These are phyloP conservation scores for Neodontobutis hainanensis DNA, from an alignment of 2,113 vertebrate genomes.

Conservation along the genomic window DNA sequence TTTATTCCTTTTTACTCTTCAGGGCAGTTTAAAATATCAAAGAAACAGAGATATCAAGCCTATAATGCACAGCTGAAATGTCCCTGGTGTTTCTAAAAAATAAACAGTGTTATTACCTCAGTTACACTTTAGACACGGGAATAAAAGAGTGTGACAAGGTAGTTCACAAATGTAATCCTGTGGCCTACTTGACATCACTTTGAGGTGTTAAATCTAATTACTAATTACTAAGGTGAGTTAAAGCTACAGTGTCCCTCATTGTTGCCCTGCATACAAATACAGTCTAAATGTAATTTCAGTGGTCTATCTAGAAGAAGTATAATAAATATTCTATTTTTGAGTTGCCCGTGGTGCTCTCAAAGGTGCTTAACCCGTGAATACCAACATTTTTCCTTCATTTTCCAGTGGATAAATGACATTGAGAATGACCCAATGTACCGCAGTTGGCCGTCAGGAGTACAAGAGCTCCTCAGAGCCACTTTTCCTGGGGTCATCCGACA, in stretches of 20 bases:
- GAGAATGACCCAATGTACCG: conserved; percentile 87
- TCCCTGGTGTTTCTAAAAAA: neutral
- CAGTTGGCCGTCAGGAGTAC: conserved; percentile 86
- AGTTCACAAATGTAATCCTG: too few species aligned
- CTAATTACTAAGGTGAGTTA: neutral
- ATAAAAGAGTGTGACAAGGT: too few species aligned
- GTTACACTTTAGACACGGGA: neutral
- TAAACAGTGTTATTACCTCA: neutral
- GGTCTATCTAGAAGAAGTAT: neutral
- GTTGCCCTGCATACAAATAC: neutral
- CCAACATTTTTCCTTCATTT: neutral
- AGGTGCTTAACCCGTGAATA: neutral
- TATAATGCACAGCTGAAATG: neutral
- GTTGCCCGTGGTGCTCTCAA: neutral
- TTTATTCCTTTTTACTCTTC: conserved; percentile 40
- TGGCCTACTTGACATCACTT: neutral
- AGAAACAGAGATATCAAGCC: conserved; percentile 25
- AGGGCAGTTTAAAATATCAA: conserved; percentile 20
- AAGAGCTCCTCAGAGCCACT: conserved; percentile 87
- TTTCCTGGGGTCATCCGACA: conserved; percentile 88
- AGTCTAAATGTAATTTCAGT: neutral
- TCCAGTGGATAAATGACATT: conserved; percentile 94
- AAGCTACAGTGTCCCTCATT: neutral
- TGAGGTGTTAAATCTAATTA: neutral
- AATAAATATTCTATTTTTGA: neutral